These are phyloP conservation scores for Yponomeuta cagnagella DNA, from an alignment of 2,888 invertebrate genomes.

Conservation along the genomic window DNA sequence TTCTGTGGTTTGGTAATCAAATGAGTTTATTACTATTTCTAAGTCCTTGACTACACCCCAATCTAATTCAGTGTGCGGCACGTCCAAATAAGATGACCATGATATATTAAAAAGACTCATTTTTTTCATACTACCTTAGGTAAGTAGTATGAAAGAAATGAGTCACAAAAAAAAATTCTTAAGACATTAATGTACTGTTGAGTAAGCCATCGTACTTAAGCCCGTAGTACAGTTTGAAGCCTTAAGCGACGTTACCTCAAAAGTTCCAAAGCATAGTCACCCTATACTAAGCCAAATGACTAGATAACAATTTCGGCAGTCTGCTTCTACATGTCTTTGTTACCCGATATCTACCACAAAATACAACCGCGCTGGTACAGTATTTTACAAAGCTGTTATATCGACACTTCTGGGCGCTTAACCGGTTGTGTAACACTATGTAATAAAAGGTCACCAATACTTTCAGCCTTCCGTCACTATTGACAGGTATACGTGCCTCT, in stretches of 20 bases:
- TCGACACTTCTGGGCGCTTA: not conserved
- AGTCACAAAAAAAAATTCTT: too few species aligned
- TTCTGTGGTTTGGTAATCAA: too few species aligned
- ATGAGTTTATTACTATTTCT: not conserved
- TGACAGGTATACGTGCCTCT: conserved; percentile 45
- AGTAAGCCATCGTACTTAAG: too few species aligned
- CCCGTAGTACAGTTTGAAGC: too few species aligned
- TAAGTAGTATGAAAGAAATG: too few species aligned
- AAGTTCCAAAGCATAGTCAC: not conserved
- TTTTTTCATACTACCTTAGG: too few species aligned
- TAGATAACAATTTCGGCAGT: not conserved
- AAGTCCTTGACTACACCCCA: not conserved
- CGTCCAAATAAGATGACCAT: not conserved
- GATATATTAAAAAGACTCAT: not conserved
- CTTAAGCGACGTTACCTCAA: not conserved
- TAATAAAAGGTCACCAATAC: not conserved
- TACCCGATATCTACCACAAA: not conserved
- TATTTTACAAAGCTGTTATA: not conserved
- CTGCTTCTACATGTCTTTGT: not conserved
- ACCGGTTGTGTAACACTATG: not conserved
- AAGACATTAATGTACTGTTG: too few species aligned
- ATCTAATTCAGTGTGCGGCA: not conserved
- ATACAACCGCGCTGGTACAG: not conserved
- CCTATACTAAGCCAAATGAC: not conserved
- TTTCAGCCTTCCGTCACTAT: not conserved